Percentiles rank a stretch among this genome's conserved stretches.
Evolutionary conservation across 23 tunicate species (phyloP).

Genomic region (Diplosoma virens): DNA sequence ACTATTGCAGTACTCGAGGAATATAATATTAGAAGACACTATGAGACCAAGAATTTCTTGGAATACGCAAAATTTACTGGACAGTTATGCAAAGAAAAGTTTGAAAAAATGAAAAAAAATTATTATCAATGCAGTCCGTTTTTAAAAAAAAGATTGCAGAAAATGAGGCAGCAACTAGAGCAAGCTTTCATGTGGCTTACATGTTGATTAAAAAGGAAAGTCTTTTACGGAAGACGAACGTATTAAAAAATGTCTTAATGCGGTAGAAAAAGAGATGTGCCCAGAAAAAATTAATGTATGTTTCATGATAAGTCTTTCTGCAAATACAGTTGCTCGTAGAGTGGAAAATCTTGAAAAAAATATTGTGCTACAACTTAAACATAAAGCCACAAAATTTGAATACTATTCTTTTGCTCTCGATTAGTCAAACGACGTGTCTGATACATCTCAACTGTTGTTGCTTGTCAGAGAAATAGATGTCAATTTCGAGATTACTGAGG

Average conservation of each 20-base stretch:
- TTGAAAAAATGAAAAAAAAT: too few species aligned
- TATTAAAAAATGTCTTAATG: neutral
- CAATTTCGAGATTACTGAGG: too few species aligned
- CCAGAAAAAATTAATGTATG: neutral
- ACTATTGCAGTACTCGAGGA: too few species aligned
- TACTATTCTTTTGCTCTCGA: too few species aligned
- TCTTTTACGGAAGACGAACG: neutral
- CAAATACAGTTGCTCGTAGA: neutral
- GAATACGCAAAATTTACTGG: too few species aligned
- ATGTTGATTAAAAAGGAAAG: neutral
- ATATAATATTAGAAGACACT: too few species aligned
- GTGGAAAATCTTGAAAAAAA: neutral
- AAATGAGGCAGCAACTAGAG: neutral
- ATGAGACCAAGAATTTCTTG: too few species aligned
- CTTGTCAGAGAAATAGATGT: too few species aligned
- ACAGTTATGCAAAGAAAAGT: too few species aligned
- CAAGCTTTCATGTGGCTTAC: neutral
- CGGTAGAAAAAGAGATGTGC: neutral
- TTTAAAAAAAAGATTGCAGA: neutral
- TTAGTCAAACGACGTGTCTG: too few species aligned
- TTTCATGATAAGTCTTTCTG: neutral
- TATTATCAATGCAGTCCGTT: neutral
- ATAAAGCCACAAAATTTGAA: neutral
- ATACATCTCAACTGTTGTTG: too few species aligned
- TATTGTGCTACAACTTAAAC: neutral